A percentile compares a stretch with the other conserved stretches of the same genome.
Evolutionary conservation across 2,797 vertebrate species (phyloP).

Genomic region (Sebastes kiyomatsui): DNA sequence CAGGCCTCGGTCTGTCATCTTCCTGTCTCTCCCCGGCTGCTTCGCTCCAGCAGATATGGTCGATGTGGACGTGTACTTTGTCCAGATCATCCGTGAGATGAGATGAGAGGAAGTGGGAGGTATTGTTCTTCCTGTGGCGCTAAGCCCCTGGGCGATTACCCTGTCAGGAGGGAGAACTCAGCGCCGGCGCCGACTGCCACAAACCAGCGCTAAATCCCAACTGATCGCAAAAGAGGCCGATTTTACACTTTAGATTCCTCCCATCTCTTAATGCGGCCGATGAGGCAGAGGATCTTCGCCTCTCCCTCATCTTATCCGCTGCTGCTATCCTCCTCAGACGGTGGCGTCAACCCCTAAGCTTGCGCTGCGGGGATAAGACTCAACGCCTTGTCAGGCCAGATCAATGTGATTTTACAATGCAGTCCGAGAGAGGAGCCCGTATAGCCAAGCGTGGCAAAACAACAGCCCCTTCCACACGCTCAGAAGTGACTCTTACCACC

Average conservation of each 20-base stretch:
- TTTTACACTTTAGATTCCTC: slow-evolving; percentile 85
- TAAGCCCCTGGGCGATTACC: slow-evolving; percentile 85
- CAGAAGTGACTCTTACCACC: slow-evolving; percentile 51
- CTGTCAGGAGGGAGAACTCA: slow-evolving; percentile 84
- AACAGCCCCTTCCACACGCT: slow-evolving; percentile 52
- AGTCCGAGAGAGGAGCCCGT: slow-evolving; percentile 71
- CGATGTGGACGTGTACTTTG: slow-evolving; percentile 81
- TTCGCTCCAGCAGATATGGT: slow-evolving; percentile 72
- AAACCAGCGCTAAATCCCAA: slow-evolving; percentile 85
- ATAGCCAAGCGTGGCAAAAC: slow-evolving; percentile 59
- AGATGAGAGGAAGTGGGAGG: slow-evolving; percentile 84
- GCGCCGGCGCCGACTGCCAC: slow-evolving; percentile 81
- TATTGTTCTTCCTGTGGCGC: slow-evolving; percentile 83
- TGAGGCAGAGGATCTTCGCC: slow-evolving; percentile 79
- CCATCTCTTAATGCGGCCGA: slow-evolving; percentile 82
- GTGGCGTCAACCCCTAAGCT: slow-evolving; percentile 81
- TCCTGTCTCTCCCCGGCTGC: slow-evolving; percentile 69
- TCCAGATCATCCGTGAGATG: slow-evolving; percentile 84
- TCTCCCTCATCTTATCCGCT: slow-evolving; percentile 82
- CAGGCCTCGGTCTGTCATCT: slow-evolving; percentile 73
- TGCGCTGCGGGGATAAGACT: slow-evolving; percentile 82
- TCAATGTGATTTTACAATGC: slow-evolving; percentile 84
- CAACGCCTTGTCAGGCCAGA: slow-evolving; percentile 86
- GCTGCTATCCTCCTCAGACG: slow-evolving; percentile 78
- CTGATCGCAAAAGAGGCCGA: slow-evolving; percentile 83